Base-by-base conservation (phyloP, 1,140 invertebrate species). In the Cydia strobilella region DNA sequence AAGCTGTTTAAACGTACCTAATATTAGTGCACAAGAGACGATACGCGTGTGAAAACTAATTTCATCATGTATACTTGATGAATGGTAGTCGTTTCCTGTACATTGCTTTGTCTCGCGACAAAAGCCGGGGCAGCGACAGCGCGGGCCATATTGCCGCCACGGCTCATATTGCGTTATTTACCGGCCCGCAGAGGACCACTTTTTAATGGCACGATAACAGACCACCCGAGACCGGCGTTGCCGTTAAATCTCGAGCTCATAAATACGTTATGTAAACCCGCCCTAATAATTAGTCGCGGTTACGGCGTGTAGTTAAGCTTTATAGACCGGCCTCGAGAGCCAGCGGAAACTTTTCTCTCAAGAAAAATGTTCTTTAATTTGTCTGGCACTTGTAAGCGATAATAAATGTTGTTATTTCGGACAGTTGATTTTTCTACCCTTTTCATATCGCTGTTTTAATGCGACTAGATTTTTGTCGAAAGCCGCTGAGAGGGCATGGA, bases 221-320 rank as follows among this genome's bases (percentile, higher is more conserved):
- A 90, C 85, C 90, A 89, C 86, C 86, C 86, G 89, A 90, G 88
- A 90, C 82, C 84, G 81, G 74, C 79, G 83, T 78, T 84, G 77
- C 83, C 85, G 86, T 88, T 90, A 90, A 91, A 91, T 91, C 89
- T 91, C 86, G 78, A 84, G 84, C 87, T 91, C 90, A 90, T 92
- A 91, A 92, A 91, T 92, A 91, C 85, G 87, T 90, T 90, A 93
- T 91, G 91, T 91, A 91, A 91, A 90, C 90, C 90, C 84, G 89
- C 89, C 90, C 90, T 92, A 87, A 92, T 91, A 91, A 92, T 92
- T 92, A 93, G 90, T 90, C 84, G 87, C 84, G 86, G 90, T 91
- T 92, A 91, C 87, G 84, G 86, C 84, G 82, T 84, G 86, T 88
- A 90, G 88, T 90, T 92, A 91, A 91, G 87, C 90, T 91, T 91